Evolutionary conservation across 2,113 vertebrate genomes (phyloP), one percentile per base, ranked within the genome.

Genomic region (Malurus cyaneus): DNA sequence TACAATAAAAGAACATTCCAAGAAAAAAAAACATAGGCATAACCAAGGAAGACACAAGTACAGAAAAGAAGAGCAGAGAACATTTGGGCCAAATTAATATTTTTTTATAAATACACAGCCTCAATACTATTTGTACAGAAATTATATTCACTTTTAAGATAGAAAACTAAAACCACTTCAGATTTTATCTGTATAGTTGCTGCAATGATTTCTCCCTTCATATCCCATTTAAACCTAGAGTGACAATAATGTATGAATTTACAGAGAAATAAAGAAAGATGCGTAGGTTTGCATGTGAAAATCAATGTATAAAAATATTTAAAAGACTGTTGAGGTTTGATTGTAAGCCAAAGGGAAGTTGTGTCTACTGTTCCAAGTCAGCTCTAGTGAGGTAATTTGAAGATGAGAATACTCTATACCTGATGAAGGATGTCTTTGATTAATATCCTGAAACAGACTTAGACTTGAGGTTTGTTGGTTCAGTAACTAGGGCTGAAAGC

Each of bases 281-380:
- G 25, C 0, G 1, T 10, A 71, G 19, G 78, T 89, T 73, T 47
- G 12, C 53, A 85, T 29, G 47, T 72, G 53, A 79, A 94, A 93
- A 62, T 72, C 53, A 71, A 86, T 41, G 16, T 52, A 74, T 84
- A 23, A 60, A 94, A 84, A 50, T 32, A 9, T 41, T 81, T 72
- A 71, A 78, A 92, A 66, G 54, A 74, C 31, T 65, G 19, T 11
- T 91, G 57, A 84, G 25, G 26, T 81, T 86, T 17, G 5, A 81
- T 8, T 91, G 34, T 50, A 87, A 91, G 61, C 65, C 89, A 92
- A 85, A 87, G n/a, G 50, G 59, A 96, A 96, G 77, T 66, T 46
- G 4, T 65, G 32, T 67, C 47, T 84, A 49, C 42, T 42, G 39
- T 59, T 89, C 50, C 88, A 87, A 87, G 41, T 64, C 29, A 80